Evolutionary conservation across 2,888 invertebrate species (phyloP).

Genomic region (Tenthredo scrophulariae): DNA sequence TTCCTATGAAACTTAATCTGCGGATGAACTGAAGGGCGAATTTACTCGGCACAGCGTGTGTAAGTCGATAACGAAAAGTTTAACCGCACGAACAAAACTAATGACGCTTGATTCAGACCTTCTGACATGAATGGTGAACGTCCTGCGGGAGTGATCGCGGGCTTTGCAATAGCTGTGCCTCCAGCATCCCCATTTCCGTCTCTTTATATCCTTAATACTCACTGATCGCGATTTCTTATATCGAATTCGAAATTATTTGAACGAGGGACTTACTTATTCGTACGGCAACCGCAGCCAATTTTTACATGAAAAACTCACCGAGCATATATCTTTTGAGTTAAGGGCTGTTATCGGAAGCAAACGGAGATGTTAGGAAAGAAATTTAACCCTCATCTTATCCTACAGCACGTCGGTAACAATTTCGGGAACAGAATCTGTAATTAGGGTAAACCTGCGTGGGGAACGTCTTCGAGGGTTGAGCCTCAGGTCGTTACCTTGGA

Average conservation of each 20-base stretch:
- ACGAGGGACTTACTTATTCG: neutral
- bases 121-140: constrained; percentile 19
- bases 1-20: neutral
- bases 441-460: neutral
- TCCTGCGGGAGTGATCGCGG: neutral
- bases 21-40: neutral
- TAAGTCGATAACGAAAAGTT: constrained; percentile 20
- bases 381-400: constrained; percentile 1
- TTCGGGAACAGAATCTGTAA: constrained; percentile 30
- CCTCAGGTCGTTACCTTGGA: neutral
- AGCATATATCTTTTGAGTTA: neutral
- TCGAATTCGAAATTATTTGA: neutral
- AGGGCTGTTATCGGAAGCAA: constrained; percentile 13
- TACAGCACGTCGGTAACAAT: constrained; percentile 8
- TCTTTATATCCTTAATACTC: neutral
- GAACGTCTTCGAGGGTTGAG: neutral
- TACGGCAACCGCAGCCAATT: neutral
- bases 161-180: neutral
- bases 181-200: neutral
- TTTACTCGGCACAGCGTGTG: neutral
- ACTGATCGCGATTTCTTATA: constrained; percentile 6
- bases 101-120: constrained; percentile 28
- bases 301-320: neutral
- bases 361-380: neutral
- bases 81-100: constrained; percentile 34